These are phyloP conservation scores for Ennomos fuscantarius DNA, from an alignment of 2,888 invertebrate genomes.

Conservation along the genomic window DNA sequence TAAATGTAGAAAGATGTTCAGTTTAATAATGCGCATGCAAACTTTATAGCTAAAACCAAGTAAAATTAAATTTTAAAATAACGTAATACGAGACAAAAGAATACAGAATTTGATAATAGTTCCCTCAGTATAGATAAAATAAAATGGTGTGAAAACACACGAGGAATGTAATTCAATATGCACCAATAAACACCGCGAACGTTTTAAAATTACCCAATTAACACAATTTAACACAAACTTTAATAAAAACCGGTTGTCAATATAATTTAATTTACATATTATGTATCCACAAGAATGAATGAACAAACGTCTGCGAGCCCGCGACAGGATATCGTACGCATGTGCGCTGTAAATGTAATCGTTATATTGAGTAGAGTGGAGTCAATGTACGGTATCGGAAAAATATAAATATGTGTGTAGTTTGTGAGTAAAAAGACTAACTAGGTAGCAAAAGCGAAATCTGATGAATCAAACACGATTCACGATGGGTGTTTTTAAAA, in stretches of 20 bases:
- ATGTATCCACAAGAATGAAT: slow-evolving; percentile 26
- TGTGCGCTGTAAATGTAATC: slow-evolving; percentile 21
- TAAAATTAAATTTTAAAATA: too few species aligned
- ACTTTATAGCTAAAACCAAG: too few species aligned
- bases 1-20: not conserved
- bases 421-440: not conserved
- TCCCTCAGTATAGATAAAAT: too few species aligned
- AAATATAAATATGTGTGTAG: slow-evolving; percentile 7
- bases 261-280: slow-evolving; percentile 25
- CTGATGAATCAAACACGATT: too few species aligned
- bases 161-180: too few species aligned
- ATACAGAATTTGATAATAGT: too few species aligned
- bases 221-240: not conserved
- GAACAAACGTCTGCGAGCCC: slow-evolving; percentile 16
- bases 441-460: too few species aligned
- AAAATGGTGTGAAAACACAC: too few species aligned
- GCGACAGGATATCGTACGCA: slow-evolving; percentile 19
- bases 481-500: too few species aligned
- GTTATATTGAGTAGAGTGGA: slow-evolving; percentile 31
- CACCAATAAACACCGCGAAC: not conserved
- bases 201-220: slow-evolving; percentile 2
- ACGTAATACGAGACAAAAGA: too few species aligned
- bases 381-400: slow-evolving; percentile 30
- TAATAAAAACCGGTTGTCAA: slow-evolving; percentile 10
- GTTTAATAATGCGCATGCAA: too few species aligned